A percentile compares a stretch with the other conserved stretches of the same genome.
These are phyloP conservation scores for Parnassius glacialis DNA, from an alignment of 2,888 invertebrate species.

Conservation along the genomic window DNA sequence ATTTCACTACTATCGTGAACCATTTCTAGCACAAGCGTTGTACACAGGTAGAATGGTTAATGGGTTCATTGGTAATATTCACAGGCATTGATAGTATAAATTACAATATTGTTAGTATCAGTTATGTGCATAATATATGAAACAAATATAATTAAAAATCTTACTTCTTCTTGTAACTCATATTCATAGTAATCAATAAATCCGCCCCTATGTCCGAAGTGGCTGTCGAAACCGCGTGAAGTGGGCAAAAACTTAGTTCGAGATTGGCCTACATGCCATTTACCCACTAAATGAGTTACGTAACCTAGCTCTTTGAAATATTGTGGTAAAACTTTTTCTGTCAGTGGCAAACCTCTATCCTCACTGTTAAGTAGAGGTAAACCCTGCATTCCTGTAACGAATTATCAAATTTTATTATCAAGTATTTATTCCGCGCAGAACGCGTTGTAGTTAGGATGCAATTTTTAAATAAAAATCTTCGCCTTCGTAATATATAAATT, in stretches of 20 bases:
- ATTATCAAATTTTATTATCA: background rate
- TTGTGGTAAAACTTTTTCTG: constrained; percentile 79
- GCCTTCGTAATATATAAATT: too few species aligned
- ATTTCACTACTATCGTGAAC: too few species aligned
- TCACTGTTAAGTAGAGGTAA: constrained; percentile 64
- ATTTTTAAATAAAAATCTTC: too few species aligned
- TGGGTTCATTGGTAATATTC: too few species aligned
- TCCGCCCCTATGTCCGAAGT: constrained; percentile 92
- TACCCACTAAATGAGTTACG: constrained; percentile 88
- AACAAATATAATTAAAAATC: constrained; percentile 26
- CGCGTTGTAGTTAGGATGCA: too few species aligned
- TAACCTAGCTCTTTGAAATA: constrained; percentile 86
- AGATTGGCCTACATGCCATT: constrained; percentile 86
- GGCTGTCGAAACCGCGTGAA: constrained; percentile 88
- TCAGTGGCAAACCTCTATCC: constrained; percentile 64
- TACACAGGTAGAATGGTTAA: too few species aligned
- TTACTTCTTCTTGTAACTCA: constrained; percentile 54
- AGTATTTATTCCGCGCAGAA: too few species aligned
- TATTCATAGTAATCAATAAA: constrained; percentile 89
- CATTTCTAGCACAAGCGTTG: too few species aligned
- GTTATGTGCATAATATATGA: too few species aligned
- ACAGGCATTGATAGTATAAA: too few species aligned
- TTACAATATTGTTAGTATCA: too few species aligned
- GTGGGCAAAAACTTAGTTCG: constrained; percentile 83
- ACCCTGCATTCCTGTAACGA: constrained; percentile 64